Evolutionary conservation across 64 coral and sea anemone genomes (phyloP).

Genomic region (Orbicella faveolata): DNA sequence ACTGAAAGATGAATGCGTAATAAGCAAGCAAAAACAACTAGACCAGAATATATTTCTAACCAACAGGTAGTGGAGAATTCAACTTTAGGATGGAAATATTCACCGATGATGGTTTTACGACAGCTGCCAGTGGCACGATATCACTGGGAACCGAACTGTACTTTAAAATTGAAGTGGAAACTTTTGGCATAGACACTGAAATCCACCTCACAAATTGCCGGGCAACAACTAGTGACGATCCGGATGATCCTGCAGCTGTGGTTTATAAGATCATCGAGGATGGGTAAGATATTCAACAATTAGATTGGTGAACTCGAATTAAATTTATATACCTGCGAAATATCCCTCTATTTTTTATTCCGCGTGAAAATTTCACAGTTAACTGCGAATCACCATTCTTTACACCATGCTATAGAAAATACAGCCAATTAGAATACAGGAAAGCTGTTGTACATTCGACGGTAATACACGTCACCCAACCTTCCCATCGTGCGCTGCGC

Average conservation of each 20-base stretch:
- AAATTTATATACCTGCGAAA: no score
- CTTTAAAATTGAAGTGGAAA: neutral
- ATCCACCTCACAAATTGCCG: neutral
- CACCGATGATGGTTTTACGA: neutral
- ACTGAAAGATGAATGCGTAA: neutral
- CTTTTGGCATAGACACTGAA: neutral
- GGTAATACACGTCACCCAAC: no score
- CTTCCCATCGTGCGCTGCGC: no score
- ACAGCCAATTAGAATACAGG: no score
- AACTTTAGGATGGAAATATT: neutral
- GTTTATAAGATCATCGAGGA: neutral
- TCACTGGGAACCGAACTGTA: neutral
- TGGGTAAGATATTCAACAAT: neutral
- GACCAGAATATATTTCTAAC: neutral
- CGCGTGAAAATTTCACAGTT: no score
- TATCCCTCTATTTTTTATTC: no score
- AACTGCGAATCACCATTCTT: no score
- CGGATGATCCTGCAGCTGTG: neutral
- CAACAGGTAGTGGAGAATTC: neutral
- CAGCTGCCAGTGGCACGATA: neutral
- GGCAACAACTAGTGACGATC: neutral
- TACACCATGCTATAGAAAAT: no score
- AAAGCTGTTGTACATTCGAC: no score
- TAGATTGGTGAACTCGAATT: no score
- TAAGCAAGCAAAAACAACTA: neutral